Base-by-base conservation (phyloP, 2,113 vertebrate genomes). In the Lonchura striata region DNA sequence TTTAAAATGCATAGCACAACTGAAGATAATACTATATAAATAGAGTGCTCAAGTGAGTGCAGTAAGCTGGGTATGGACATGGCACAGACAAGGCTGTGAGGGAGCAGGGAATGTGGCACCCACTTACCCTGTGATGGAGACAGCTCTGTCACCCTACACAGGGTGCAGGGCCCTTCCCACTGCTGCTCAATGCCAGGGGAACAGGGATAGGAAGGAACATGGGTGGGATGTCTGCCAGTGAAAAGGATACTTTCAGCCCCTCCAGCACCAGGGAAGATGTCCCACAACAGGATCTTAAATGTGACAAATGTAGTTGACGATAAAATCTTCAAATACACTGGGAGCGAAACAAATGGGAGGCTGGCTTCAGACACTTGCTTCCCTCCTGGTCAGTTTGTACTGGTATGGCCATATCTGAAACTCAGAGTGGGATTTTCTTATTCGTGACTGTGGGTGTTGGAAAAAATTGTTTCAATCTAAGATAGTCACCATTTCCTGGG, bases 91-190 rank as follows among this genome's bases (percentile, higher is more conserved):
- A n/a, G 33, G 16, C n/a, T 77, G 54, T 39, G 68, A 10, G 39
- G 47, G 11, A 1, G 4, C 33, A n/a, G 31, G 9, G 52, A 11
- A 11, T 41, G 39, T 16, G 56, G 35, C 17, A 35, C n/a, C 47
- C 10, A 1, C 3, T 6, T 11, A 2, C 8, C 4, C 44, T 1
- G 0, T 9, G 17, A 37, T 5, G 13, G 63, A 39, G 17, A n/a
- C 15, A 15, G 27, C 3, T 6, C 4, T 0, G 0, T 22, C 33
- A 44, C 16, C 4, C 31, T 1, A 2, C 1, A 5, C 1, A 0
- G 39, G 39, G 13, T 2, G 11, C 17, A n/a, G 7, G 3, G 9
- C 27, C 31, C 25, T 59, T 61, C 54, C 31, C 28, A 10, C 4
- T 21, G 10, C 14, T 66, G 11, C 21, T 66, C 53, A 41, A 15